Conservation (phyloP, 2,113 vertebrate genomes). For the Zootoca vivipara region DNA sequence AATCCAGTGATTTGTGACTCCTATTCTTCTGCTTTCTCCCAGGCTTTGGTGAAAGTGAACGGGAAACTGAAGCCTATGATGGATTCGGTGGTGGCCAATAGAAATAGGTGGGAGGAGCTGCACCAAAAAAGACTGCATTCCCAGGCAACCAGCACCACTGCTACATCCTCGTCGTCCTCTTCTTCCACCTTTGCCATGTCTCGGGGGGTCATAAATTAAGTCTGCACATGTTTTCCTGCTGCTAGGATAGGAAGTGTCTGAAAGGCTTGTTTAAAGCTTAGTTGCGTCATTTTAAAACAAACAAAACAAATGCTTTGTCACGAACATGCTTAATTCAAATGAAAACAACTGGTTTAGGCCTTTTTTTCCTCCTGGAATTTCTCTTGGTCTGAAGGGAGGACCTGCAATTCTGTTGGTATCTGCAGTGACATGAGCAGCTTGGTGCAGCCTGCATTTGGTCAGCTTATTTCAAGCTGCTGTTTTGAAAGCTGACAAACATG, state of each 20-base stretch:
- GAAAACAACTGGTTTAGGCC: constrained; percentile 30
- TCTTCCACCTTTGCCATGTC: constrained; percentile 57
- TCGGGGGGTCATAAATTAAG: constrained; percentile 69
- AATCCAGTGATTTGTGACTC: constrained; percentile 18
- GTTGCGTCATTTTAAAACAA: constrained; percentile 27
- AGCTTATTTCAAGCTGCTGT: constrained; percentile 51
- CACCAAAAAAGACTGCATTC: constrained; percentile 82
- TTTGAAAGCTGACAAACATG: constrained; percentile 27
- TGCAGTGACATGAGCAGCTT: constrained; percentile 14
- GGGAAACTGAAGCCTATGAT: constrained; percentile 95
- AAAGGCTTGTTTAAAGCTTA: constrained; percentile 46
- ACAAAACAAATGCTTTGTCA: constrained; percentile 29
- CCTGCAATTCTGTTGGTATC: not conserved
- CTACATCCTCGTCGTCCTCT: constrained; percentile 37
- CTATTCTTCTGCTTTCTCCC: constrained; percentile 31
- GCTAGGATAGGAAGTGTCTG: constrained; percentile 35
- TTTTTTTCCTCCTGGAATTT: constrained; percentile 51
- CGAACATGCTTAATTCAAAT: constrained; percentile 42
- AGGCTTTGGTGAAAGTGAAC: constrained; percentile 94
- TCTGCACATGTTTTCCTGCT: constrained; percentile 13
- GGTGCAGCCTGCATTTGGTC: constrained; percentile 51
- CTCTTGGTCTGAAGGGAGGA: constrained; percentile 39
- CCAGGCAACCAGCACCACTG: constrained; percentile 29
- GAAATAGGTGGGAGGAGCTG: constrained; percentile 92
- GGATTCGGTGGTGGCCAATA: constrained; percentile 88